These are phyloP conservation scores for Astatoreochromis straeleni DNA, from an alignment of 2,113 vertebrate genomes.

Conservation along the genomic window DNA sequence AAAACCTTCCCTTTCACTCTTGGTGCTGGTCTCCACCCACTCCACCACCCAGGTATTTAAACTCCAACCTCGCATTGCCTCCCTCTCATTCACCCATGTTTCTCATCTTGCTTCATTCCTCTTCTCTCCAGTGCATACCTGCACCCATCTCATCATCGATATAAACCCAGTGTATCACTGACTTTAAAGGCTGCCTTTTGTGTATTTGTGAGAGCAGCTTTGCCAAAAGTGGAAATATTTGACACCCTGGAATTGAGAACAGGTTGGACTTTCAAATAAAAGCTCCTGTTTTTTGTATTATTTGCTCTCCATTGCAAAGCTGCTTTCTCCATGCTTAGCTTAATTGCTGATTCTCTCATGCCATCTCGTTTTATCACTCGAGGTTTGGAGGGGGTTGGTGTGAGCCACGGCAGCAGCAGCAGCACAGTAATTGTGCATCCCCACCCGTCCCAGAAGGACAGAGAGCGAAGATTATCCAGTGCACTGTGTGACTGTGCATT, in stretches of 20 bases:
- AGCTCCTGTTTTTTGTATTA: background rate
- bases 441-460: background rate
- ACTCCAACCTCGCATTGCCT: background rate
- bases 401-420: background rate
- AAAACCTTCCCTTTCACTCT: background rate
- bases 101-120: background rate
- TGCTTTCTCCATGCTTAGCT: background rate
- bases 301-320: background rate
- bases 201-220: background rate
- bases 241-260: background rate
- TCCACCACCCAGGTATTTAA: background rate
- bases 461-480: background rate
- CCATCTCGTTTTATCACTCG: background rate
- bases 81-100: background rate
- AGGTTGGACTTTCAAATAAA: fast-evolving
- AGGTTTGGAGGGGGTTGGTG: background rate
- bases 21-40: background rate
- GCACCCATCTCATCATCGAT: background rate
- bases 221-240: background rate
- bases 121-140: background rate
- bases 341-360: conserved; percentile 15
- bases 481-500: conserved; percentile 6
- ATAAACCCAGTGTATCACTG: background rate
- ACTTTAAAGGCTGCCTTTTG: background rate
- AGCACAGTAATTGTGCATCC: background rate